A percentile compares a stretch with the other conserved stretches of the same genome.
phyloP scores from a whole-genome alignment of 1,140 invertebrate genomes.

The Drosophila saltans region DNA sequence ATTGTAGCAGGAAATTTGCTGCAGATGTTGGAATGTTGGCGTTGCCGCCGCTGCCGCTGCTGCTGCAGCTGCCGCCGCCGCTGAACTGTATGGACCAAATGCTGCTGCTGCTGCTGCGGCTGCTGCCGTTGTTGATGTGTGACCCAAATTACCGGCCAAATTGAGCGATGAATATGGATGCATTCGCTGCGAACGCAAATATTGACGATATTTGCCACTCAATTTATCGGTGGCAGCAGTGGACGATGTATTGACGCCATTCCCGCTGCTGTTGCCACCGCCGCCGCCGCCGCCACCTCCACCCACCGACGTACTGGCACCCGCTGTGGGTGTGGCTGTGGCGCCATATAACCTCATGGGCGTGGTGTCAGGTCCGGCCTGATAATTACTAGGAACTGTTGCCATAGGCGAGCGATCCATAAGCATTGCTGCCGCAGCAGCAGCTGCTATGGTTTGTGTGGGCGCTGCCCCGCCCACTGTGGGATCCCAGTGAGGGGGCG shows the following conservation, averaged over 20 bases:
- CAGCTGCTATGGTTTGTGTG: slow-evolving; percentile 31
- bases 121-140: slow-evolving; percentile 66
- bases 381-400: slow-evolving; percentile 84
- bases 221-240: slow-evolving; percentile 82
- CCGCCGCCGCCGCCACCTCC: slow-evolving; percentile 26
- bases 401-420: slow-evolving; percentile 81
- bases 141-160: slow-evolving; percentile 65
- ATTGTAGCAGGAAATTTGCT: slow-evolving; percentile 85
- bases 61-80: slow-evolving; percentile 43
- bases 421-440: slow-evolving; percentile 45
- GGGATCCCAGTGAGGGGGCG: slow-evolving; percentile 63
- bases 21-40: slow-evolving; percentile 83
- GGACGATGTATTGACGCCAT: slow-evolving; percentile 22
- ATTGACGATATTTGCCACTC: slow-evolving; percentile 85
- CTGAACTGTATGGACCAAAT: slow-evolving; percentile 83
- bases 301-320: slow-evolving; percentile 38
- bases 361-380: slow-evolving; percentile 81
- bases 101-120: slow-evolving; percentile 46
- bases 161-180: slow-evolving; percentile 84
- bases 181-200: slow-evolving; percentile 84
- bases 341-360: slow-evolving; percentile 63
- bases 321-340: slow-evolving; percentile 52
- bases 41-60: slow-evolving; percentile 53
- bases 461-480: slow-evolving; percentile 52
- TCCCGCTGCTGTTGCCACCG: slow-evolving; percentile 16